These are phyloP conservation scores for Epizoanthus fatuus DNA, from an alignment of 92 coral and sea anemone genomes.

Conservation along the genomic window DNA sequence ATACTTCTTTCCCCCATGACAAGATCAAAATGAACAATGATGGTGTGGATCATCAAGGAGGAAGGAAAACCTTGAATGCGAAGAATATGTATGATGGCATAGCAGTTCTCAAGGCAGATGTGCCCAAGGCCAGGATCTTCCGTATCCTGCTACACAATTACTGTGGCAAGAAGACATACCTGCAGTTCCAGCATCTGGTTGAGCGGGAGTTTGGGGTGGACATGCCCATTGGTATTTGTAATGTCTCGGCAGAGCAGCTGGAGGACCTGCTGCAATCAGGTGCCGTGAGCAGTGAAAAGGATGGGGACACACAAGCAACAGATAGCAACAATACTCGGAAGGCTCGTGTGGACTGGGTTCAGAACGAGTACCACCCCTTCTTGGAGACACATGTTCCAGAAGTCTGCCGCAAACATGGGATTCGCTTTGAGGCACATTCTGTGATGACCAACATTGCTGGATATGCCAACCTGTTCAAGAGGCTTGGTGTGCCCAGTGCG, in stretches of 20 bases:
- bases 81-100: slow-evolving; percentile 67
- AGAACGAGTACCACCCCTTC: slow-evolving; percentile 77
- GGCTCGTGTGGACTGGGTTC: slow-evolving; percentile 75
- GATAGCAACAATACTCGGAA: background rate
- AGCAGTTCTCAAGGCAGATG: slow-evolving; percentile 49
- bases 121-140: slow-evolving; percentile 52
- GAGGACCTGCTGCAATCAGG: slow-evolving; percentile 47
- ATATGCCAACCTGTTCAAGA: slow-evolving; percentile 54
- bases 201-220: slow-evolving; percentile 61
- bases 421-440: slow-evolving; percentile 72
- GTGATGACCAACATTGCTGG: slow-evolving; percentile 66
- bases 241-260: slow-evolving; percentile 70
- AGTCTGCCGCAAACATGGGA: slow-evolving; percentile 62
- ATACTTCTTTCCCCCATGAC: background rate
- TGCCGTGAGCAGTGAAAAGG: background rate
- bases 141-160: slow-evolving; percentile 70
- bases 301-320: slow-evolving; percentile 8
- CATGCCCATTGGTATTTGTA: slow-evolving; percentile 76
- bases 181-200: slow-evolving; percentile 70
- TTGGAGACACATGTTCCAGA: slow-evolving; percentile 67
- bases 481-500: slow-evolving; percentile 20
- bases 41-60: background rate
- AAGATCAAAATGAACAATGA: slow-evolving; percentile 21
- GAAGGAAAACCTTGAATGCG: slow-evolving; percentile 29
- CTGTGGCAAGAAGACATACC: slow-evolving; percentile 67